Evolutionary conservation across 92 coral and sea anemone genomes (phyloP).

Genomic region (Galaxea fascicularis): DNA sequence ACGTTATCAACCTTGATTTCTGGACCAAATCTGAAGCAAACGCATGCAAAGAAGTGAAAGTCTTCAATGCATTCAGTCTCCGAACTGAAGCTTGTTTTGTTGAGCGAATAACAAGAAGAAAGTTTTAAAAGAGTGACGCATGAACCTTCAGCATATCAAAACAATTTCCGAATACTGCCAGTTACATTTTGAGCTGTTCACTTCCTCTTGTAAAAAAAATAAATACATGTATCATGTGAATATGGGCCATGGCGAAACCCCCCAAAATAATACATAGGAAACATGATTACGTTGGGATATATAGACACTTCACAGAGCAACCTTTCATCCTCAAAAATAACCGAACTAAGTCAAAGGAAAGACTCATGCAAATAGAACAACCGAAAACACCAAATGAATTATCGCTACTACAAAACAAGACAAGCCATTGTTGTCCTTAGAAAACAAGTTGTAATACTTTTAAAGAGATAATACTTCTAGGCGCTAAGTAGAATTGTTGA

Average conservation of each 20-base stretch:
- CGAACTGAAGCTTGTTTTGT: background rate
- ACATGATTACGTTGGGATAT: background rate
- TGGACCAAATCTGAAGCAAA: background rate
- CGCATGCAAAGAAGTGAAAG: background rate
- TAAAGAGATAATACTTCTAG: background rate
- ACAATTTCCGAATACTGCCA: slow-evolving; percentile 33
- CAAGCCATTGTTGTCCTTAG: background rate
- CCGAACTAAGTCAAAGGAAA: background rate
- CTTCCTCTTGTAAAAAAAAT: slow-evolving; percentile 12
- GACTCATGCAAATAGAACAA: background rate
- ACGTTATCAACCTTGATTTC: background rate
- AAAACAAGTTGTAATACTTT: slow-evolving; percentile 1
- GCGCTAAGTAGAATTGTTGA: background rate
- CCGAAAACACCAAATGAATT: background rate
- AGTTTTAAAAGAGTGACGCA: background rate
- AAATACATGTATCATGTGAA: background rate
- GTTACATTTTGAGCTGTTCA: background rate
- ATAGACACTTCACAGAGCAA: background rate
- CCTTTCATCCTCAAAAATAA: background rate
- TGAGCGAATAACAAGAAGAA: background rate
- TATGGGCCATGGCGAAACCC: background rate
- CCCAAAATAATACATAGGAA: background rate
- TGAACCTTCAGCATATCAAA: background rate
- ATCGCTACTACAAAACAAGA: background rate
- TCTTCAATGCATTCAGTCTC: background rate